Conservation (phyloP, 53 echinoderm and acorn worm species). For the Glandiceps talaboti region DNA sequence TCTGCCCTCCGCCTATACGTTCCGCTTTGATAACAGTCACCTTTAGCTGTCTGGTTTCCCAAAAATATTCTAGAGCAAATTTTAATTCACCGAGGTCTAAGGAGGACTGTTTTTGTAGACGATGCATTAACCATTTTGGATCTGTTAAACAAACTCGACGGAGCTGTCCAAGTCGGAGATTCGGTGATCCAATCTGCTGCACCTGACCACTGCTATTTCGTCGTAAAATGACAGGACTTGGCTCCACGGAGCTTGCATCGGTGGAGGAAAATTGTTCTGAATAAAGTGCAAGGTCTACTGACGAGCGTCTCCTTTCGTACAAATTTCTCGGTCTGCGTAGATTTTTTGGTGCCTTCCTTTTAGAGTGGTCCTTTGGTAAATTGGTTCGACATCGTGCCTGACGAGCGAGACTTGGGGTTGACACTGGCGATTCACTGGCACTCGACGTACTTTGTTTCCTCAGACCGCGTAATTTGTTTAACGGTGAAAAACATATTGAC, state of each 20-base stretch:
- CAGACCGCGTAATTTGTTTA: not conserved
- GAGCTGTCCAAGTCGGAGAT: not conserved
- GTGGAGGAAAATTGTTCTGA: not conserved
- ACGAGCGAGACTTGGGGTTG: too few relatives aligned
- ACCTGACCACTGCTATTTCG: not conserved
- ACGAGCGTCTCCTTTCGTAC: not conserved
- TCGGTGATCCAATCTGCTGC: not conserved
- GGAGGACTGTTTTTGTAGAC: not conserved
- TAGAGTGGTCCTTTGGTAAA: not conserved
- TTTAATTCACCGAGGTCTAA: not conserved
- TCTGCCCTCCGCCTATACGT: constrained; percentile 24
- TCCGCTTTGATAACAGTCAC: constrained; percentile 13
- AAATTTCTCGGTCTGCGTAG: not conserved
- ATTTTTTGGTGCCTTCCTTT: not conserved
- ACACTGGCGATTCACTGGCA: not conserved
- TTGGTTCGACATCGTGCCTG: not conserved
- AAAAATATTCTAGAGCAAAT: not conserved
- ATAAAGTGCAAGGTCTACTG: not conserved
- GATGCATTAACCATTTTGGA: not conserved
- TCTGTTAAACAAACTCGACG: not conserved
- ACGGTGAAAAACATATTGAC: not conserved
- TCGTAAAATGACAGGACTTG: not conserved
- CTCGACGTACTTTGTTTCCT: not conserved
- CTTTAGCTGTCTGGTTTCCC: not conserved
- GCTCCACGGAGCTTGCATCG: not conserved